These are phyloP conservation scores for Anguilla rostrata DNA, from an alignment of 2,113 vertebrate species.

Conservation along the genomic window DNA sequence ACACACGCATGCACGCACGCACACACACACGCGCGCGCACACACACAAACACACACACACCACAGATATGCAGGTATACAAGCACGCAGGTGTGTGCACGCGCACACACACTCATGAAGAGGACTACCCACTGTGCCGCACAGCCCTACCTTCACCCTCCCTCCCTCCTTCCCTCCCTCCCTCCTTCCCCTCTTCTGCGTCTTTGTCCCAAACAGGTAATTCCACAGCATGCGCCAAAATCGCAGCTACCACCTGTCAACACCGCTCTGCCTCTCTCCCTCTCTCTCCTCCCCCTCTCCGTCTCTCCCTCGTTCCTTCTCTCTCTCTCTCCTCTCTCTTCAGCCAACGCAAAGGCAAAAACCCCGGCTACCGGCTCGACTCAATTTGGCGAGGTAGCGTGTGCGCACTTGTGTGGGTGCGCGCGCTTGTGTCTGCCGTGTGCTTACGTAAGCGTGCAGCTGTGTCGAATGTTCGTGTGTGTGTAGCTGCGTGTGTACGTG, in stretches of 20 bases:
- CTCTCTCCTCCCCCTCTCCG: too few relatives aligned
- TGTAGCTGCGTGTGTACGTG: slow-evolving; percentile 11
- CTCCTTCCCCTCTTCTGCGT: slow-evolving; percentile 32
- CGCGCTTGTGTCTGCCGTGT: slow-evolving; percentile 38
- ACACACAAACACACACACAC: neutral
- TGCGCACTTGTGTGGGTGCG: neutral
- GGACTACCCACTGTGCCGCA: too few relatives aligned
- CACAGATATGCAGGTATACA: neutral
- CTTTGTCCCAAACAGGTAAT: slow-evolving; percentile 63
- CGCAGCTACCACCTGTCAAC: slow-evolving; percentile 56
- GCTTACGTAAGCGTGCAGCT: slow-evolving; percentile 47
- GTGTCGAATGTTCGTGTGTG: slow-evolving; percentile 37
- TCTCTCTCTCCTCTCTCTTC: neutral
- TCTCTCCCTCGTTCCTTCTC: too few relatives aligned
- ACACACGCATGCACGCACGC: slow-evolving; percentile 17
- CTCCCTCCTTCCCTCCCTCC: neutral
- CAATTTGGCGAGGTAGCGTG: neutral
- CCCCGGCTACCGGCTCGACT: neutral
- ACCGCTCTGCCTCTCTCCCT: neutral
- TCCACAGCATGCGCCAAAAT: slow-evolving; percentile 61
- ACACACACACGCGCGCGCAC: neutral
- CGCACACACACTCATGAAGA: slow-evolving; percentile 9
- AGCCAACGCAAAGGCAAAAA: neutral
- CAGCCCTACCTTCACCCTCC: too few relatives aligned
- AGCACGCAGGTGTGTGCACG: slow-evolving; percentile 15